Base-by-base conservation (phyloP, 2,113 vertebrate genomes). In the Barbus barbus region DNA sequence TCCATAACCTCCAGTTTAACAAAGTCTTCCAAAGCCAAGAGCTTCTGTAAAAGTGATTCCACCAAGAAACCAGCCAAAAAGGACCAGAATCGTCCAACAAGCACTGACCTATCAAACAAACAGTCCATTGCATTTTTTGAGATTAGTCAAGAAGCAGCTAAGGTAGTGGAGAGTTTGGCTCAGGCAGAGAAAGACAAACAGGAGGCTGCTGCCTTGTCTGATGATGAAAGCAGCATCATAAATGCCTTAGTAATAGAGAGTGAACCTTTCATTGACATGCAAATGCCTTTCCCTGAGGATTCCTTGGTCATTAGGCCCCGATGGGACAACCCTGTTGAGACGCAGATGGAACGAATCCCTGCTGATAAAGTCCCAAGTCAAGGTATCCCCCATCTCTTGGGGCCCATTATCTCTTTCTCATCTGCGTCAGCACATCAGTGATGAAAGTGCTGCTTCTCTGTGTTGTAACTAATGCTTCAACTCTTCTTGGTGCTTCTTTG, bases 301-400 rank as follows among this genome's bases (percentile, higher is more conserved):
- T 92, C 96, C 95, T 97, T 97, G 97, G 96, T 97, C 93, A 96
- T 96, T 95, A 97, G 96, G 94, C 97, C 97, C 90, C 95, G 97
- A 94, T 98, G 96, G 97, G 97, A 99, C 91, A 96, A 98, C 93
- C 96, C 97, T 91, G 93, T 97, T 96, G 97, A 99, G 96, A 99
- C 97, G 95, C 97, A 97, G 96, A 98, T 98, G 96, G 96, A 98
- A 93, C 96, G 96, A 95, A 98, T 98, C 93, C 96, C 96, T 92
- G 97, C 96, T 80, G 96, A 98, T 93, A 97, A 95, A 96, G 96
- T 96, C 92, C 96, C 83, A 95, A 93, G 94, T 96, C 96, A 97
- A 99, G 98, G 98, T 99, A 99, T 96, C 97, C 96, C 95, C 93
- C 93, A 95, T 93, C 94, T 93, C 91, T 94, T 94, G 96, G 94